Evolutionary conservation across 2,113 vertebrate species (phyloP).

Genomic region (Scophthalmus maximus): DNA sequence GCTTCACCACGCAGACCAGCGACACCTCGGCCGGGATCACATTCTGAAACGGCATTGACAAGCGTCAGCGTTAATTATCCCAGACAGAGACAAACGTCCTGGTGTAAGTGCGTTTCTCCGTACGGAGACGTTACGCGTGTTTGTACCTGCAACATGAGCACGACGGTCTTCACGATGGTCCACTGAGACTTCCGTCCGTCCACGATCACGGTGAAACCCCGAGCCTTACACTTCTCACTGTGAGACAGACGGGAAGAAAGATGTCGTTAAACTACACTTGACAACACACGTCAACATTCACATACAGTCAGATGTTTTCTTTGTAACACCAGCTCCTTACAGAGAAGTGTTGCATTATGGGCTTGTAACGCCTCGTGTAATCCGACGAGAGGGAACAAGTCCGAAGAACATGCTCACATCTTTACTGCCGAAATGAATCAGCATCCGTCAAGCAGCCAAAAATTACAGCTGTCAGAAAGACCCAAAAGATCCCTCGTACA

Average conservation of each 20-base stretch:
- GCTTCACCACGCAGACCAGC: conserved; percentile 98
- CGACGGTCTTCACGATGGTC: conserved; percentile 98
- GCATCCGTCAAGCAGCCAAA: too few species aligned
- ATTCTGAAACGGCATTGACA: conserved; percentile 81
- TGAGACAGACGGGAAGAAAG: background rate
- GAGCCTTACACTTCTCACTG: conserved; percentile 97
- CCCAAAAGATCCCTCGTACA: too few species aligned
- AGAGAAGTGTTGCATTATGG: background rate
- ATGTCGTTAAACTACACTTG: background rate
- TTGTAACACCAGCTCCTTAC: background rate
- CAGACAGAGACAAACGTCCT: background rate
- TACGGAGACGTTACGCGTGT: background rate
- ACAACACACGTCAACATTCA: background rate
- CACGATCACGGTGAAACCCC: conserved; percentile 98
- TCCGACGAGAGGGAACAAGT: too few species aligned
- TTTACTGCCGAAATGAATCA: conserved; percentile 10
- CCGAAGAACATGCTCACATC: background rate
- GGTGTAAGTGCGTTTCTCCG: too few species aligned
- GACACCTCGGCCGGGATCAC: conserved; percentile 98
- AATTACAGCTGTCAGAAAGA: too few species aligned
- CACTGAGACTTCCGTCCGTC: conserved; percentile 97
- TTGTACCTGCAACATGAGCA: conserved; percentile 97
- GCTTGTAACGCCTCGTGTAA: too few species aligned
- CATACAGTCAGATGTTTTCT: background rate
- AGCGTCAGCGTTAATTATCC: background rate